phyloP scores from a whole-genome alignment of 2,113 vertebrate genomes.

The Atlantisia rogersi region DNA sequence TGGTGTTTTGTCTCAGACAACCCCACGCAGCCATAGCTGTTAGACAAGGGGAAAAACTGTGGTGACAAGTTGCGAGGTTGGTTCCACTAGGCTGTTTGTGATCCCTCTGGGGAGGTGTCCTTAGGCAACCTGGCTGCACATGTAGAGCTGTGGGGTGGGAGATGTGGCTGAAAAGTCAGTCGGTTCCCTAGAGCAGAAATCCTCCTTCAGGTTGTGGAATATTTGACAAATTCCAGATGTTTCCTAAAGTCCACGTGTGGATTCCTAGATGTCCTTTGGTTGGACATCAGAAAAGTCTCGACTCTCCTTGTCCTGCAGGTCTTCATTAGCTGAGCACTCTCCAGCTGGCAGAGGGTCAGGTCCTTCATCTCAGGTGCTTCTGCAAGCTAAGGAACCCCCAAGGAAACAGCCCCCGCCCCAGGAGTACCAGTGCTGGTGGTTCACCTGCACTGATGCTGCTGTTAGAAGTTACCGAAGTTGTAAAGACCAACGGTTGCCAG shows the following conservation, averaged over 20 bases:
- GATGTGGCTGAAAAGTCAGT: background rate
- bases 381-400: background rate
- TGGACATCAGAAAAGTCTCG: background rate
- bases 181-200: background rate
- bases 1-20: background rate
- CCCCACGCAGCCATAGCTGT: background rate
- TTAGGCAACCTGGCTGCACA: background rate
- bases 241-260: background rate
- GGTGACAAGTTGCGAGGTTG: too few relatives aligned
- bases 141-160: background rate
- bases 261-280: background rate
- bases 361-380: background rate
- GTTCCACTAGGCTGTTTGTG: background rate
- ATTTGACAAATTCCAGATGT: background rate
- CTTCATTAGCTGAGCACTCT: rapidly evolving
- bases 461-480: background rate
- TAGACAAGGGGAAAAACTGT: background rate
- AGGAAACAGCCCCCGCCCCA: background rate
- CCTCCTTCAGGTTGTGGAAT: background rate
- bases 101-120: background rate
- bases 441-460: background rate
- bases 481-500: background rate
- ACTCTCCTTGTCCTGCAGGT: background rate
- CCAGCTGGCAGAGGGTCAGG: background rate
- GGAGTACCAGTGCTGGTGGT: background rate